These are phyloP conservation scores for Ypsolopha sequella DNA, from an alignment of 2,888 invertebrate species.

Conservation along the genomic window DNA sequence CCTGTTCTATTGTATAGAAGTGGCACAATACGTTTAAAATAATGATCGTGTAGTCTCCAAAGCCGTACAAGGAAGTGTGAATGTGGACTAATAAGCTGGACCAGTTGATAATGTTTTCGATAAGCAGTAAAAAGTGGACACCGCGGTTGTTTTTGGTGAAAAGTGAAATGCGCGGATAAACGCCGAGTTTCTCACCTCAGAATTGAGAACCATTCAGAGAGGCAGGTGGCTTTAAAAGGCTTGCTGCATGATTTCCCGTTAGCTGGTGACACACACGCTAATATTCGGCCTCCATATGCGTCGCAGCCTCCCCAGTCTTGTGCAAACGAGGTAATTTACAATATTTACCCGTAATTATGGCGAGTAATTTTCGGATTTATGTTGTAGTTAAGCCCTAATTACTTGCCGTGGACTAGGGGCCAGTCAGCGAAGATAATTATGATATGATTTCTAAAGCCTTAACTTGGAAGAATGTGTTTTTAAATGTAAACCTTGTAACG, in stretches of 20 bases:
- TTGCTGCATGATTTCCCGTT: slow-evolving; percentile 35
- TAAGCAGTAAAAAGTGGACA: slow-evolving; percentile 8
- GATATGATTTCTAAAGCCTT: neutral
- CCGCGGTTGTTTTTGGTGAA: slow-evolving; percentile 16
- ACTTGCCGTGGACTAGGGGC: slow-evolving; percentile 18
- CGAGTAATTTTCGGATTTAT: slow-evolving; percentile 36
- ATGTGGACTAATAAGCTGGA: slow-evolving; percentile 39
- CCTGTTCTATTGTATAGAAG: slow-evolving; percentile 27
- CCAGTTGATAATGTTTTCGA: slow-evolving; percentile 17
- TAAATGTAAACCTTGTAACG: too few species aligned
- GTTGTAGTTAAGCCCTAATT: slow-evolving; percentile 29
- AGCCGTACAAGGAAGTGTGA: slow-evolving; percentile 45
- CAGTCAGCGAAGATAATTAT: slow-evolving; percentile 7
- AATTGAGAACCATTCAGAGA: slow-evolving; percentile 4
- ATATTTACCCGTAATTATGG: slow-evolving; percentile 33
- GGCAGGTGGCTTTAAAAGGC: slow-evolving; percentile 38
- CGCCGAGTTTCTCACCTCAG: neutral
- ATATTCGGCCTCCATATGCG: slow-evolving; percentile 23
- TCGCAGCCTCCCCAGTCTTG: slow-evolving; percentile 11
- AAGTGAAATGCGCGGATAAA: neutral
- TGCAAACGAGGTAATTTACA: slow-evolving; percentile 28
- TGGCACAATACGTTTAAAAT: slow-evolving; percentile 32
- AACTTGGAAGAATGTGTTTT: neutral
- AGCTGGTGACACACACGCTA: slow-evolving; percentile 28
- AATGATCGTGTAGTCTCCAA: slow-evolving; percentile 37